Evolutionary conservation across 2,888 invertebrate species (phyloP), one percentile per base, ranked within the genome.

Genomic region (Eupithecia centaureata): DNA sequence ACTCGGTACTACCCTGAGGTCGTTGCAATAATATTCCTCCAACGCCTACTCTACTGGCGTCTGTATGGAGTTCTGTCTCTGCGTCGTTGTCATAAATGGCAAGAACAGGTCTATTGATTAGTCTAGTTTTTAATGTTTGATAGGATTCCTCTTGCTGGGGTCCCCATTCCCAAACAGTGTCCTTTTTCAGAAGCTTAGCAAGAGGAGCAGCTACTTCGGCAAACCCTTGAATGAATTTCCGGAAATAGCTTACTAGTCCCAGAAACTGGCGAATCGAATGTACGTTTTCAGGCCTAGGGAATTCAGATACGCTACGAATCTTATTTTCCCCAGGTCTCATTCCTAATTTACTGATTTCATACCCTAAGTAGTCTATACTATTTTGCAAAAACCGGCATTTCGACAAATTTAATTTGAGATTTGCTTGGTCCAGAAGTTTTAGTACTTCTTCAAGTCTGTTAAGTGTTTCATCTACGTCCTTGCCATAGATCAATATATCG

Each of bases 291-390:
- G 51, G 51, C 25, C 4, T 13, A 25, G 51, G 51, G 25, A 51
- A 51, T 13, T 22, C 15, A 7, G 7, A 5, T 3, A 38, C 38
- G 13, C 15, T 13, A 3, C 13, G 3, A 5, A 38, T 13, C 12
- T 51, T 51, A 10, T 5, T 22, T 5, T 18, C 3, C 2, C 51
- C 51, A 8, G 51, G 51, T 22, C 51, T 12, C 5, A 51, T 51
- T 10, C 51, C 51, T 25, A 51, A 4, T 22, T 22, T 3, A 15
- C 51, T 25, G 22, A 51, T 51, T 51, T 51, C 5, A 51, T 65
- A 71, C 35, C 60, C 67, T 63, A 67, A 25, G 13, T 61, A 61
- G 13, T 32, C 18, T 22, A 51, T 61, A 2, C 4, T 51, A 25
- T 28, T 18, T 10, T 32, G 28, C 5, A 61, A 18, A 7, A 61